Base-by-base conservation (phyloP, 2,113 vertebrate genomes). In the Melanocharis versteri region DNA sequence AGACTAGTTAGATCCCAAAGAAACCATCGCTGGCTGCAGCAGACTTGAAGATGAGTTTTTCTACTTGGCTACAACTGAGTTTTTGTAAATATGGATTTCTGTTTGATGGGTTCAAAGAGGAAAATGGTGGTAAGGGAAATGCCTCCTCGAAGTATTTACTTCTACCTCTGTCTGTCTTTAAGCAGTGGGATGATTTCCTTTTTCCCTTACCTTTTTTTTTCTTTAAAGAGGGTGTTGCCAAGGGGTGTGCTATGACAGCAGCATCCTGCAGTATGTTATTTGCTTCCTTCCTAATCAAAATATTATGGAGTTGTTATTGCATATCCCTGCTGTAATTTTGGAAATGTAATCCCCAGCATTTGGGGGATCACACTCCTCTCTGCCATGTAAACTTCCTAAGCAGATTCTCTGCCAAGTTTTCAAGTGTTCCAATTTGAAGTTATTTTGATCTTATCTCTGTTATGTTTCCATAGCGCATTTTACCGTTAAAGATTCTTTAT, bases 281-380 rank as follows among this genome's bases (percentile, higher is more conserved):
- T 93, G 47, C 65, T 94, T 96, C 64, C 85, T 92, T 92, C 69
- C 50, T 83, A 93, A 92, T 90, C 79, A 90, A 96, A 94, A 95
- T 70, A 93, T 94, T 94, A 86, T 88, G 95, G 71, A 93, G 37
- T 47, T 86, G 87, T 96, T 94, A 86, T 66, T 96, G 50, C 75
- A 77, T 77, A 70, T 61, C n/a, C 33, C 44, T 83, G 82, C 76
- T 88, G 84, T 65, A 92, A 69, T 80, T 90, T 54, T 92, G 82
- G 90, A 94, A 88, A 88, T 33, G 40, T 84, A 88, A 93, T 76
- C 45, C 85, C 37, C 35, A 88, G 71, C 83, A 77, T 93, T 90
- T 86, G 85, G 45, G 85, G 85, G 66, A 95, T 92, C 71, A 77
- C 75, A 76, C 28, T 93, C 68, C 45, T 95, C 69, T 54, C 83